Percentiles rank a stretch among this genome's conserved stretches.
Conservation (phyloP, 2,113 vertebrate genomes). For the Elanus axillaris region DNA sequence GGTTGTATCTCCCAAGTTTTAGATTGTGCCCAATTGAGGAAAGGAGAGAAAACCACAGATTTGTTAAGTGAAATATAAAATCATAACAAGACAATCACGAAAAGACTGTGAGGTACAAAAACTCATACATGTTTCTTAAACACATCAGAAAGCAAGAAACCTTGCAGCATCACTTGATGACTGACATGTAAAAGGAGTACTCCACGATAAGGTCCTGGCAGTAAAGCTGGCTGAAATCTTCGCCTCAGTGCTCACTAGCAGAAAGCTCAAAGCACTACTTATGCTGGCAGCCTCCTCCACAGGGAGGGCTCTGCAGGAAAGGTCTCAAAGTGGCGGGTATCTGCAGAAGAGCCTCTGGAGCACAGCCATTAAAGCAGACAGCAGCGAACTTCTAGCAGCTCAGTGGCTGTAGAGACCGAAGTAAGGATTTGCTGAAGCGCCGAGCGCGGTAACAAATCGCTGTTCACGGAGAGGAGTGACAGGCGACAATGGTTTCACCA, state of each 20-base stretch:
- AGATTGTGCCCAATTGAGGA: background rate
- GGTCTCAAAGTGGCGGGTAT: rapidly evolving
- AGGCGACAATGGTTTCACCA: too few species aligned
- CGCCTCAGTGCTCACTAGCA: rapidly evolving
- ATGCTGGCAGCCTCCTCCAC: background rate
- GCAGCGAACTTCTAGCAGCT: background rate
- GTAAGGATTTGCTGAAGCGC: background rate
- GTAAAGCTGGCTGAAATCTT: background rate
- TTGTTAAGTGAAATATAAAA: background rate
- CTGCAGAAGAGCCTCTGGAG: background rate
- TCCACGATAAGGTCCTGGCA: background rate
- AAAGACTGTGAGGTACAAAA: background rate
- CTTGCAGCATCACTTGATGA: background rate
- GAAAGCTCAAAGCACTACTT: background rate
- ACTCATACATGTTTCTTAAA: background rate
- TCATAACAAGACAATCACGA: background rate
- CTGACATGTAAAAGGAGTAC: rapidly evolving
- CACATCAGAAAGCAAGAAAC: background rate
- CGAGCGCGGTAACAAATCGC: background rate
- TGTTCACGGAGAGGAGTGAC: background rate
- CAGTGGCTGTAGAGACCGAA: background rate
- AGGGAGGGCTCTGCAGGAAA: background rate
- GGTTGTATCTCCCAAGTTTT: background rate
- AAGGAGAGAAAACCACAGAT: background rate
- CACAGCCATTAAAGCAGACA: background rate